Base-by-base conservation (phyloP, 23 tunicate species). In the Botrylloides violaceus region DNA sequence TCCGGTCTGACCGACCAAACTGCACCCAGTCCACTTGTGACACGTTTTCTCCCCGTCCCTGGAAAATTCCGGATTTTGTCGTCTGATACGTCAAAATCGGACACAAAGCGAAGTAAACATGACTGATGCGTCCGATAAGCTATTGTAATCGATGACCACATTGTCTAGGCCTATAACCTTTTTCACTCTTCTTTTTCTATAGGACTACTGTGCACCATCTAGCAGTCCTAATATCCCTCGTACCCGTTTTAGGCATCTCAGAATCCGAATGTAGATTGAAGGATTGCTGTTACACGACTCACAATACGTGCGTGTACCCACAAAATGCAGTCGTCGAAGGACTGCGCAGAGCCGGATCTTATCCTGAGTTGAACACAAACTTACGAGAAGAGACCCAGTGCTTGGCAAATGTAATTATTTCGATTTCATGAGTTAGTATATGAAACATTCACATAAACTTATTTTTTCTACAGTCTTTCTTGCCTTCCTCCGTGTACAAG, bases 231-330 rank as follows among this genome's bases (percentile, higher is more conserved):
- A n/a, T n/a, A n/a, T n/a, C n/a, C n/a, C n/a, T n/a, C n/a, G n/a
- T n/a, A n/a, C n/a, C n/a, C n/a, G n/a, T 76, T 56, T 4, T 58
- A 88, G 96, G 77, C 22, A 88, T 88, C 36, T 64, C 96, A 0
- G 49, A 72, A 64, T 31, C 56, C 36, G 71, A 82, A 72, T 88
- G 96, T 38, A 60, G 72, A 18, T 61, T 88, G 2, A 77, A 76
- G 58, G 88, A 83, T 20, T 88, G 96, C 34, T 88, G 96, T 32
- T 88, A 64, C 77, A 77, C 29, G 73, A 25, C 29, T 0, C 59
- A 39, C 38, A 50, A 34, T 0, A 59, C 37, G 15, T 61, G 53
- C 63, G 74, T 68, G 12, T 68, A 68, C 2, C 74, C 74, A 4
- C 36, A 39, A 26, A 26, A 24, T 1, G 58, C 29, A 38, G 74